Evolutionary conservation across 2,113 vertebrate genomes (phyloP).

Genomic region (Nesogale talazaci): DNA sequence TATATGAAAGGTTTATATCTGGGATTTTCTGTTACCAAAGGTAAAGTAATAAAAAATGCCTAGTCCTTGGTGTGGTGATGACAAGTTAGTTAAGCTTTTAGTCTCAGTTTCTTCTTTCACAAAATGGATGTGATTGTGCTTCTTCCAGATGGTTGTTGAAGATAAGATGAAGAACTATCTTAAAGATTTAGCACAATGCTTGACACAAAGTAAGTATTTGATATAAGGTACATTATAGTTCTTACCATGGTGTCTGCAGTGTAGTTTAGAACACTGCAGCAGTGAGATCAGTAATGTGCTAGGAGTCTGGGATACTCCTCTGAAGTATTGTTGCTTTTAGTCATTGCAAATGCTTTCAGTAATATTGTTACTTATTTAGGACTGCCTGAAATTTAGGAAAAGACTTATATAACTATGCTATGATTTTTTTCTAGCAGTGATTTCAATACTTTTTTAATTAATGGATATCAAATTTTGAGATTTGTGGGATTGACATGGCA

Average conservation of each 20-base stretch:
- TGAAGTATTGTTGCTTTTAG: not conserved
- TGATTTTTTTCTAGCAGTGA: not conserved
- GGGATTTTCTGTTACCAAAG: not conserved
- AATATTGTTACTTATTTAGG: not conserved
- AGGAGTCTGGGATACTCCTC: not conserved
- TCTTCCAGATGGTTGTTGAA: not conserved
- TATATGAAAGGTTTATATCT: not conserved
- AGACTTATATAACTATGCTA: not conserved
- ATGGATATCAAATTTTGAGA: not conserved
- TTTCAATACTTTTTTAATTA: not conserved
- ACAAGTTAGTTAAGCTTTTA: not conserved
- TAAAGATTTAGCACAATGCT: not conserved
- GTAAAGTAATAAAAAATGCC: not conserved
- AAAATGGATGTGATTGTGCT: not conserved
- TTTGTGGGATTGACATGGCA: not conserved
- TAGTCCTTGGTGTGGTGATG: not conserved
- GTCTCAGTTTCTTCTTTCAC: constrained; percentile 3
- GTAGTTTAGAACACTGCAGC: not conserved
- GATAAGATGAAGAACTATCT: not conserved
- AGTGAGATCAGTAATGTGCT: not conserved
- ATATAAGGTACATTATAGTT: not conserved
- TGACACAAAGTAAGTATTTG: not conserved
- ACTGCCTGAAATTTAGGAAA: not conserved
- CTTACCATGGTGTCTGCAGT: not conserved
- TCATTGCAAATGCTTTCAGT: not conserved